These are phyloP conservation scores for Acanthopleura granulata DNA, from an alignment of 2,888 invertebrate species.

Conservation along the genomic window DNA sequence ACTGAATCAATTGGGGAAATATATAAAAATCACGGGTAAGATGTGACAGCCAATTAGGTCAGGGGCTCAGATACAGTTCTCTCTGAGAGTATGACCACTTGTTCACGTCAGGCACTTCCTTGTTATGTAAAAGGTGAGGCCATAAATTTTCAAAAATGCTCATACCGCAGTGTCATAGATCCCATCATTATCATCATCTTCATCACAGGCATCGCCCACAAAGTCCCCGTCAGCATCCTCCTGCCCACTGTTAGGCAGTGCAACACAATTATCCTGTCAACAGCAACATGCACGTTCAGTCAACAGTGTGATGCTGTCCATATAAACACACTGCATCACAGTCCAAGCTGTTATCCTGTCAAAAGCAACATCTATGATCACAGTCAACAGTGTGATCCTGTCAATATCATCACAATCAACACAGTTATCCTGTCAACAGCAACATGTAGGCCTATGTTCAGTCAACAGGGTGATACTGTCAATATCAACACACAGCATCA, in stretches of 20 bases:
- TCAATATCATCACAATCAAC: no score
- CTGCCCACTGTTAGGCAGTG: slow-evolving; percentile 85
- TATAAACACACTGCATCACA: not conserved
- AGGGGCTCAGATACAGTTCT: no score
- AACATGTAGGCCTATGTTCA: no score
- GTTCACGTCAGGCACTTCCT: no score
- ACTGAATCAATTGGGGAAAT: no score
- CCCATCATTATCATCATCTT: slow-evolving; percentile 53
- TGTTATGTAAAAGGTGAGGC: not conserved
- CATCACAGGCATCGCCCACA: slow-evolving; percentile 51
- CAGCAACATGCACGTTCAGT: not conserved
- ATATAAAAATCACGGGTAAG: no score
- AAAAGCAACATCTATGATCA: not conserved
- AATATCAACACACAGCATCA: no score
- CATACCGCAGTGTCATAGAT: slow-evolving; percentile 41
- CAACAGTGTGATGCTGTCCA: no score
- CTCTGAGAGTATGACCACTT: no score
- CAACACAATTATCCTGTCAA: slow-evolving; percentile 83
- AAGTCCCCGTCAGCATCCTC: slow-evolving; percentile 64
- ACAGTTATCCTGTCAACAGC: no score
- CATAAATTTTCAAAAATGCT: not conserved
- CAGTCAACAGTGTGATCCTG: not conserved
- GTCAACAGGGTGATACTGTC: no score
- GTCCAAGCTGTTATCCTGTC: slow-evolving; percentile 76
- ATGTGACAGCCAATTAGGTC: no score